These are phyloP conservation scores for Actenoides hombroni DNA, from an alignment of 2,113 vertebrate genomes.

Conservation along the genomic window DNA sequence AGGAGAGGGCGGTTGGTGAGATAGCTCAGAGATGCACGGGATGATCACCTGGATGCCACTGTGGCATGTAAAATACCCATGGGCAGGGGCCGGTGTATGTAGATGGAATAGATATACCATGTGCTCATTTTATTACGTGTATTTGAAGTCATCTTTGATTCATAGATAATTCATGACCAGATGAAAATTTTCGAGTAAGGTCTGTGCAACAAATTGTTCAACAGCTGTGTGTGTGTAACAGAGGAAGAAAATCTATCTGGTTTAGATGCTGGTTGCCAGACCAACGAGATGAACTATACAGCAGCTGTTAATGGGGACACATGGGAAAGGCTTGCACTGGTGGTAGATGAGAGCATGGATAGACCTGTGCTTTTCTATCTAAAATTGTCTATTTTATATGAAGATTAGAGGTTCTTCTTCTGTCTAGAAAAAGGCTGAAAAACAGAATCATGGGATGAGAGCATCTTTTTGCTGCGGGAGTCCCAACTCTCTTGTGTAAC, in stretches of 20 bases:
- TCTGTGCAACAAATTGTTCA: background rate
- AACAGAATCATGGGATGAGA: background rate
- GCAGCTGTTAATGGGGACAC: background rate
- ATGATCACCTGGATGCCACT: background rate
- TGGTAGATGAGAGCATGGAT: background rate
- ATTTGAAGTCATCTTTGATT: background rate
- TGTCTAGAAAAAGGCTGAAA: slow-evolving; percentile 13
- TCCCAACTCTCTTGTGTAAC: background rate
- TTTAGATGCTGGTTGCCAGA: background rate
- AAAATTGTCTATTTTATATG: background rate
- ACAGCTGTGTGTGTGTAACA: background rate
- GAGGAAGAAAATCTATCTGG: accelerated
- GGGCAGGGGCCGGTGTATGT: background rate
- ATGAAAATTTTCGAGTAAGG: background rate
- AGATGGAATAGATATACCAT: background rate
- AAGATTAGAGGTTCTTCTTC: background rate
- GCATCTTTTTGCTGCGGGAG: slow-evolving; percentile 34
- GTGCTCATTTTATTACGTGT: background rate
- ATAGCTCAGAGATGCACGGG: background rate
- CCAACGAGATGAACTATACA: background rate
- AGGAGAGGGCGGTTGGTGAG: background rate
- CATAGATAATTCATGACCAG: background rate
- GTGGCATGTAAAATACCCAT: background rate
- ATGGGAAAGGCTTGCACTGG: too few species aligned
- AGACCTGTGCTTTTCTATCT: background rate